Base-by-base conservation (phyloP, 2,113 vertebrate species). In the pig (Sus scrofa) region DNA sequence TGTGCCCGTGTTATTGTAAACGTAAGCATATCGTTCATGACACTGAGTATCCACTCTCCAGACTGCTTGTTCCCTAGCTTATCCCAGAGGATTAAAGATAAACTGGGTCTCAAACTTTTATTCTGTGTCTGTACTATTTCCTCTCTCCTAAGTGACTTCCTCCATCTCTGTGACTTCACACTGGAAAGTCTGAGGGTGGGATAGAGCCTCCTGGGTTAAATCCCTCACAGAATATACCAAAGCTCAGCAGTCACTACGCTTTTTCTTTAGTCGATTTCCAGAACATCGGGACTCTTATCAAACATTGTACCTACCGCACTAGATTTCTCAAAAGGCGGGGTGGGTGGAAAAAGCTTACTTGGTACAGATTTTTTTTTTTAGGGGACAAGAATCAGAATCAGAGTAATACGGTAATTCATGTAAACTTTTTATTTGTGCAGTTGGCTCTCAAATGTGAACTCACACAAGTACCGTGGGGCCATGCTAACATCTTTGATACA, bases 51-150 rank as follows among this genome's bases (percentile, higher is more conserved):
- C 98, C 98, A 98, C 98, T 98, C 98, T 99, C 98, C 97, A 98
- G 98, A 98, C 98, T 98, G 98, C 98, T 99, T 99, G 98, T 99
- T 98, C 98, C 98, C 98, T 99, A 99, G 98, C 98, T 99, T 98
- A 98, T 90, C 98, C 98, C 97, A 98, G 98, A 98, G 98, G 98
- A 99, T 99, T 99, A 98, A 99, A 99, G 97, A 98, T 96, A 98
- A 99, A 98, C 98, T 98, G 98, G 98, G 98, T 99, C 98, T 99
- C 98, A 98, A 98, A 98, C 96, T 97, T 98, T 98, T 98, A 98
- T 98, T 96, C 97, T 98, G 98, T 99, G 98, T 99, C 98, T 99
- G 98, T 98, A 98, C 97, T 98, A 97, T 98, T 98, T 98, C 98
- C 98, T 99, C 97, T 98, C 97, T 98, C 98, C 71, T 97, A 98